Base-by-base conservation (phyloP, 1,140 invertebrate species). In the Zaprionus davidi region DNA sequence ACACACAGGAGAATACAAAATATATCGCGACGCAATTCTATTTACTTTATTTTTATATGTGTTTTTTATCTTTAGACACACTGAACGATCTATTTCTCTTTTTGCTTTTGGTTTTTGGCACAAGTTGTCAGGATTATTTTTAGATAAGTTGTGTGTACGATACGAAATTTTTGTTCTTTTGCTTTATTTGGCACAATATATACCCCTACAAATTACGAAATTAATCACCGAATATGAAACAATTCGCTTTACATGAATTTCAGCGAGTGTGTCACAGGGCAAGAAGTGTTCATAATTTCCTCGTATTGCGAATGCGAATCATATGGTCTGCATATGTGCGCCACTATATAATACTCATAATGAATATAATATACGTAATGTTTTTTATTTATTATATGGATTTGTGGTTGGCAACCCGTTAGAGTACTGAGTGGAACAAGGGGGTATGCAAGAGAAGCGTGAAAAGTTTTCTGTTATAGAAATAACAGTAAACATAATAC, bases 71-170 rank as follows among this genome's bases (percentile, higher is more conserved):
- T 46, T 31, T 49, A 51, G 46, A 51, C 20, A 11, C 4, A 22
- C 20, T 1, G 12, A 22, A 24, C 15, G 24, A 46, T 46, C n/a
- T 49, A 34, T 17, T 56, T 28, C 26, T 66, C 20, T 56, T 6
- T 65, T 58, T 67, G 80, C 67, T 65, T 63, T 62, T 75, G 67
- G 57, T 80, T 86, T 83, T 90, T 88, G 84, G 84, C 84, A 81
- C 81, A 81, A 76, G 71, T 90, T 88, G 85, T 88, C 76, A 79
- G 81, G 65, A 55, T 79, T 88, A 88, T 88, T 88, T 88, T 81
- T 88, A 88, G 84, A 76, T 73, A 81, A 84, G 71, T 70, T 81
- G 68, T 70, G 71, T 70, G 78, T 57, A 58, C 64, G 73, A 80
- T 38, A 41, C 55, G 31, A 26, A 26, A 31, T 34, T 31, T 62